phyloP scores from a whole-genome alignment of 1,140 invertebrate species.

The Psix sp. region DNA sequence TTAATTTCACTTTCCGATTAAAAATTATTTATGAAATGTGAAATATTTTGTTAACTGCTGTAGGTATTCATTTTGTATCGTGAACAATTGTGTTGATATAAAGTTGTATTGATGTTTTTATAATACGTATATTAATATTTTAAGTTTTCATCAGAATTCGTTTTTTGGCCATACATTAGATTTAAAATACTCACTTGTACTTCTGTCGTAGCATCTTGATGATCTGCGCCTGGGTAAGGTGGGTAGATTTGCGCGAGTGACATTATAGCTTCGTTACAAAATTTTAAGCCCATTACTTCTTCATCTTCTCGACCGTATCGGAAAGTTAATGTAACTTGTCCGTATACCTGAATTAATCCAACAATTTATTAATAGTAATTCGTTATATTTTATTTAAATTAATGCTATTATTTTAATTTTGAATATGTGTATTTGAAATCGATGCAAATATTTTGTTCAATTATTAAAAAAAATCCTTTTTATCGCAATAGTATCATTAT shows the following conservation, averaged over 20 bases:
- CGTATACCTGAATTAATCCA: slow-evolving; percentile 79
- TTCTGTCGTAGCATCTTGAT: slow-evolving; percentile 81
- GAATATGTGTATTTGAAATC: too few relatives aligned
- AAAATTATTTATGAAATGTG: too few relatives aligned
- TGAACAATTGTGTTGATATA: too few relatives aligned
- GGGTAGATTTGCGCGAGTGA: slow-evolving; percentile 91
- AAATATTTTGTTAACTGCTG: too few relatives aligned
- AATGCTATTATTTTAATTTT: too few relatives aligned
- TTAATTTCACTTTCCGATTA: too few relatives aligned
- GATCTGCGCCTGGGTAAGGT: slow-evolving; percentile 76
- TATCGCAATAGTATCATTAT: too few relatives aligned
- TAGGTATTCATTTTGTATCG: too few relatives aligned
- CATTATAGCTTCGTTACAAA: slow-evolving; percentile 94
- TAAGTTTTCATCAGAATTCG: background rate
- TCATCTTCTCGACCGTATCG: slow-evolving; percentile 94
- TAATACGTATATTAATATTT: slow-evolving; percentile 23
- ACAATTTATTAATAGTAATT: background rate
- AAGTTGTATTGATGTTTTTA: too few relatives aligned
- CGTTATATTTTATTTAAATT: too few relatives aligned
- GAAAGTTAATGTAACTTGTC: slow-evolving; percentile 90
- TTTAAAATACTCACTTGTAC: slow-evolving; percentile 82
- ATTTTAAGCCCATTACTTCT: slow-evolving; percentile 94
- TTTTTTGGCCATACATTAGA: slow-evolving; percentile 4
- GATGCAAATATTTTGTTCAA: too few relatives aligned
- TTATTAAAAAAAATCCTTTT: too few relatives aligned